Conservation (phyloP, 2,113 vertebrate species). For the Phalacrocorax brasilianus region DNA sequence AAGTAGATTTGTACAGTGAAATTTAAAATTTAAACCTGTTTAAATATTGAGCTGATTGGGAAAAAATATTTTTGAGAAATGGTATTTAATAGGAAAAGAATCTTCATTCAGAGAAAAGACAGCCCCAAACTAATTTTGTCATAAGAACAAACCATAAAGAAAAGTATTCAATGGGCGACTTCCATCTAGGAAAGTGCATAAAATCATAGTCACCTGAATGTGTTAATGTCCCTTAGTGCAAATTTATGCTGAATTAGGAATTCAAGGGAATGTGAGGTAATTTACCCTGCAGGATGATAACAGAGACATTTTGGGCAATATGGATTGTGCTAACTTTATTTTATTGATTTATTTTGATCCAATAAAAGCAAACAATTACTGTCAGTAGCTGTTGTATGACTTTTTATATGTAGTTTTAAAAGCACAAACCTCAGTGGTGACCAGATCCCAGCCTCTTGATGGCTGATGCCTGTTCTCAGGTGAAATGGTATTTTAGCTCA, state of each 20-base stretch:
- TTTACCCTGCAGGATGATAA: not conserved
- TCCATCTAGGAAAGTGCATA: slow-evolving; percentile 48
- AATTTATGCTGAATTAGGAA: slow-evolving; percentile 23
- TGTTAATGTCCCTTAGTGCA: not conserved
- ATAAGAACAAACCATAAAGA: slow-evolving; percentile 61
- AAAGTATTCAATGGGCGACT: slow-evolving; percentile 49
- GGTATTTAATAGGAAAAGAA: slow-evolving; percentile 67
- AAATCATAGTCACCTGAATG: not conserved
- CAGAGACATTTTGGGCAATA: not conserved
- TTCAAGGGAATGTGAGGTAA: not conserved
- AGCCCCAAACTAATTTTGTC: slow-evolving; percentile 63
- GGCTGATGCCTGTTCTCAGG: not conserved
- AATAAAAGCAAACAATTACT: not conserved
- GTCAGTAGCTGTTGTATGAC: not conserved
- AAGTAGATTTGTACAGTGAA: slow-evolving; percentile 72
- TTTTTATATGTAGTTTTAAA: not conserved
- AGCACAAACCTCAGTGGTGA: not conserved
- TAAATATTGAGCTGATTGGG: slow-evolving; percentile 78
- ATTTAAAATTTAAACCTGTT: slow-evolving; percentile 82
- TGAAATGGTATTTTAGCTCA: not conserved
- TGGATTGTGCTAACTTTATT: not conserved
- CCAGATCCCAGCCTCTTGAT: not conserved
- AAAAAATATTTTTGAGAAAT: slow-evolving; percentile 73
- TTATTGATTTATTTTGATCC: not conserved
- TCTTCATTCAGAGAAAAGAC: slow-evolving; percentile 64